These are phyloP conservation scores for Hephaestus fuliginosus DNA, from an alignment of 2,797 vertebrate genomes.

Conservation along the genomic window DNA sequence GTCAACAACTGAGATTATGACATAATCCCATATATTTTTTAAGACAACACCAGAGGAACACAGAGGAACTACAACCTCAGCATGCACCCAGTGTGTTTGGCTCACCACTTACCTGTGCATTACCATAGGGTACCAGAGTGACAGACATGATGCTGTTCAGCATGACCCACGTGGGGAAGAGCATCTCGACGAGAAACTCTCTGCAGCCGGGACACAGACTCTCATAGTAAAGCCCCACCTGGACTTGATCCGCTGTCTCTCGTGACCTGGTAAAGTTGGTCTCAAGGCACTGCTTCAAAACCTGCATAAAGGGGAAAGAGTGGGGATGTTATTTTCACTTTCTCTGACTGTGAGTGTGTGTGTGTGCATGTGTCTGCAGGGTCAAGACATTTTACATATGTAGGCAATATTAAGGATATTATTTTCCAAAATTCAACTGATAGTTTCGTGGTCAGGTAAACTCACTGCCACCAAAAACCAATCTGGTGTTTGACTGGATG, in stretches of 20 bases:
- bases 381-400: slow-evolving; percentile 3
- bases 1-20: not conserved
- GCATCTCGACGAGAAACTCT: slow-evolving; percentile 74
- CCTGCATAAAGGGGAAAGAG: slow-evolving; percentile 71
- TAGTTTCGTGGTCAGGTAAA: not conserved
- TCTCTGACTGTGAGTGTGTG: not conserved
- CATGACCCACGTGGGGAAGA: slow-evolving; percentile 90
- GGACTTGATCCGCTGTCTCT: slow-evolving; percentile 52
- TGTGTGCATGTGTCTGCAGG: not conserved
- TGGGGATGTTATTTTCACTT: not conserved
- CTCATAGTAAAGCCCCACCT: slow-evolving; percentile 92
- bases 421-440: not conserved
- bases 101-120: slow-evolving; percentile 86
- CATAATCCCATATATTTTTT: not conserved
- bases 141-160: slow-evolving; percentile 84
- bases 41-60: not conserved
- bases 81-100: not conserved
- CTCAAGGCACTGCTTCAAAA: slow-evolving; percentile 81
- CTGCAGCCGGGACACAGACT: slow-evolving; percentile 91
- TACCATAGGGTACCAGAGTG: slow-evolving; percentile 93
- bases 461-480: not conserved
- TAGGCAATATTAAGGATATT: no score
- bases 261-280: slow-evolving; percentile 57
- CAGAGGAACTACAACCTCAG: not conserved
- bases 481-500: not conserved